Base-by-base conservation (phyloP, 2,888 invertebrate species). In the Melanchra persicariae region DNA sequence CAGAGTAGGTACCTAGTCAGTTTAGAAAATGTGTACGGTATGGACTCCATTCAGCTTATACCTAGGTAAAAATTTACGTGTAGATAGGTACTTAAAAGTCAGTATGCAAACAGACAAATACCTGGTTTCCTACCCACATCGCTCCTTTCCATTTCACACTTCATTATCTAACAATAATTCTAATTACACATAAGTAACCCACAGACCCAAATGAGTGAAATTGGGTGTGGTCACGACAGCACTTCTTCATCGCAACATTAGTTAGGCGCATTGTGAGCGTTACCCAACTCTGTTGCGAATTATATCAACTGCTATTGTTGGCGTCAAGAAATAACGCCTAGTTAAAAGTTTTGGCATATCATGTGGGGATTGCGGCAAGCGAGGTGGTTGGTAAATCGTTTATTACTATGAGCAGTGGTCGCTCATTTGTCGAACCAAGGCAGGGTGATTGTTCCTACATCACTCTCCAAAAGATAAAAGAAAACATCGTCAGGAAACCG, bases 321-420 rank as follows among this genome's bases (percentile, higher is more conserved):
- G 45, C 26, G 22, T n/a, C 52, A 52, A 68, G 45, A 49, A 63
- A 79, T 77, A 45, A 34, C 40, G 30, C 9, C 66, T 82, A 59
- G 68, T 74, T 83, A 79, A 74, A 80, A 79, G 75, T 83, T 83
- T 83, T 80, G 62, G 83, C 80, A 83, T 80, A 70, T 52, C 79
- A 79, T 69, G 67, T 68, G 24, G 52, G n/a, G 45, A 79, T 79
- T 79, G 74, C 74, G 26, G n/a, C 62, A 60, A 22, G 47, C 26
- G 15, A 30, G 64, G 6, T 69, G 49, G 49, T 72, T 72, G 49
- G 49, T 57, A 22, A 37, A 37, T 57, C 57, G 7, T 57, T 37
- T 57, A 22, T 17, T 57, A 37, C 22, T 57, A 22, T 57, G 22
- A 57, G 22, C 37, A 15, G 26, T 30, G 19, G 8, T 15, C 19